Evolutionary conservation across 2,888 invertebrate genomes (phyloP).

Genomic region (Eudemis profundana): DNA sequence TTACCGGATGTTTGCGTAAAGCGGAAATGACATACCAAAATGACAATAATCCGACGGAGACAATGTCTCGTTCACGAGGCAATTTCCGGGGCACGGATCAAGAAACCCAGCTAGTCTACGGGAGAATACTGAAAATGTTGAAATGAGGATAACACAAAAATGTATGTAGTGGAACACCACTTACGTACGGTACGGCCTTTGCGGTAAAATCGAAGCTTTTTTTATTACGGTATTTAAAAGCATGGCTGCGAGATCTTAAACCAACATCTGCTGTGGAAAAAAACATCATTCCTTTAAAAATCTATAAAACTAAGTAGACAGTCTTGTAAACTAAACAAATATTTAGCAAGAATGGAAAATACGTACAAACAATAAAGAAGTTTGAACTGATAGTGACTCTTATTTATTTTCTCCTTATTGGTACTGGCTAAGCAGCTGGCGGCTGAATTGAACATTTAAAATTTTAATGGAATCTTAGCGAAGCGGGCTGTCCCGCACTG

Average conservation of each 20-base stretch:
- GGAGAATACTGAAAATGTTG: constrained; percentile 51
- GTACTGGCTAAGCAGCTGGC: neutral
- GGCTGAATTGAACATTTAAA: constrained; percentile 54
- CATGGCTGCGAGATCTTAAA: constrained; percentile 10
- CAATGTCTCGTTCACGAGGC: constrained; percentile 72
- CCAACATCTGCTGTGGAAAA: too few relatives aligned
- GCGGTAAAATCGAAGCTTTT: constrained; percentile 21
- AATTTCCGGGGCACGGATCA: constrained; percentile 73
- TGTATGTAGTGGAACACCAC: neutral
- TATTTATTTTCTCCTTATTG: neutral
- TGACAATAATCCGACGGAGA: constrained; percentile 74
- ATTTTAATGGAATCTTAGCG: constrained; percentile 56
- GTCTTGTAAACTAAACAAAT: too few relatives aligned
- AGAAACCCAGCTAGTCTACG: constrained; percentile 53
- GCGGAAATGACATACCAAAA: constrained; percentile 78
- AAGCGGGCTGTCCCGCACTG: constrained; percentile 52
- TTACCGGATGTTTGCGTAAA: constrained; percentile 74
- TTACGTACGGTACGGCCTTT: constrained; percentile 2
- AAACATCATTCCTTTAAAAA: too few relatives aligned
- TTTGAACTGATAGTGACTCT: too few relatives aligned
- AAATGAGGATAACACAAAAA: constrained; percentile 3
- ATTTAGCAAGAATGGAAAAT: too few relatives aligned
- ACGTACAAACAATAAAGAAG: too few relatives aligned
- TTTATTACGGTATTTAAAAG: constrained; percentile 29
- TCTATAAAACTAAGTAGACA: too few relatives aligned